Evolutionary conservation across 2,113 vertebrate genomes (phyloP).

Genomic region (Salvelinus namaycush): DNA sequence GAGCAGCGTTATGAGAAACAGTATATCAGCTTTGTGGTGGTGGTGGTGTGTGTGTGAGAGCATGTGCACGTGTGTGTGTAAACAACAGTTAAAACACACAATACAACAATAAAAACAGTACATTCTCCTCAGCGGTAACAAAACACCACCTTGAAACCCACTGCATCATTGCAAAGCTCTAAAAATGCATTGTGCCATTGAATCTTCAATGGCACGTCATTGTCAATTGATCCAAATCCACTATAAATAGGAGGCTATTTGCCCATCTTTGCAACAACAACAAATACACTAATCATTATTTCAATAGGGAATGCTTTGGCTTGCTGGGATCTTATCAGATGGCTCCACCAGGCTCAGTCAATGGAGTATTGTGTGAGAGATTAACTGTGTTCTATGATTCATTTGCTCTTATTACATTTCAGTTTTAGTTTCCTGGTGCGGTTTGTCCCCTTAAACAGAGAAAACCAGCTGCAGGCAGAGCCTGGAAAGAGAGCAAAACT

Average conservation of each 20-base stretch:
- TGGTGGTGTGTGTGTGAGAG: background rate
- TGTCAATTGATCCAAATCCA: background rate
- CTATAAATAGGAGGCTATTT: no score
- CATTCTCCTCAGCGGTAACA: background rate
- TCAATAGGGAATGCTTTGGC: no score
- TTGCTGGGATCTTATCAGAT: slow-evolving; percentile 1
- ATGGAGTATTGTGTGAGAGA: slow-evolving; percentile 41
- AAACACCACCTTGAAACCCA: background rate
- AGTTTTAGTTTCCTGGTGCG: slow-evolving; percentile 40
- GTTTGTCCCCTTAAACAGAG: slow-evolving; percentile 39
- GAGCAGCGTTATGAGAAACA: slow-evolving; percentile 11
- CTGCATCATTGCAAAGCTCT: background rate
- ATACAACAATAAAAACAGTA: background rate
- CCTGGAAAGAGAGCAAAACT: slow-evolving; percentile 24
- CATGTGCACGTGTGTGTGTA: no score
- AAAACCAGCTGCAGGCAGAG: no score
- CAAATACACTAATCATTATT: no score
- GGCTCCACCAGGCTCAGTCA: slow-evolving; percentile 25
- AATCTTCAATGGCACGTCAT: background rate
- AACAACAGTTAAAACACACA: background rate
- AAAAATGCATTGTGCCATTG: background rate
- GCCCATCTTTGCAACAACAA: no score
- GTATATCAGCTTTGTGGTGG: background rate
- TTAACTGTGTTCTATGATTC: slow-evolving; percentile 45
- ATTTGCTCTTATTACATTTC: slow-evolving; percentile 57